Percentiles rank a stretch among this genome's conserved stretches.
Conservation (phyloP, 2,797 vertebrate genomes). For the Monodelphis domestica region DNA sequence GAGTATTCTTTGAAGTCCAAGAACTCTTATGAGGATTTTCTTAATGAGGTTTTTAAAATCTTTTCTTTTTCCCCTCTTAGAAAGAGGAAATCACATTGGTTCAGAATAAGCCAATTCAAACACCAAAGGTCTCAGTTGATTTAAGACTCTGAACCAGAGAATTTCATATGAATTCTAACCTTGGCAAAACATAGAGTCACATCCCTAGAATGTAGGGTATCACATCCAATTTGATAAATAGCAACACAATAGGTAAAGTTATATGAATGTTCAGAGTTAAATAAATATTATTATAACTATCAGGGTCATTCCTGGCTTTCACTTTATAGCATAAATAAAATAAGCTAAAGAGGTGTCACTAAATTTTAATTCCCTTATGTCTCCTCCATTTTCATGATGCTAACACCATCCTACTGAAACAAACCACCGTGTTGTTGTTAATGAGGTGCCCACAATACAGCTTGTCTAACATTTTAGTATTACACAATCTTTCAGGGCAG, state of each 20-base stretch:
- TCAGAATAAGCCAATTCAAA: slow-evolving; percentile 43
- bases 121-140: slow-evolving; percentile 41
- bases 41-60: slow-evolving; percentile 59
- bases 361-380: slow-evolving; percentile 51
- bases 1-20: slow-evolving; percentile 26
- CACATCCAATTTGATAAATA: slow-evolving; percentile 44
- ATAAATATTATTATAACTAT: slow-evolving; percentile 53
- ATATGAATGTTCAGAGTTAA: slow-evolving; percentile 44
- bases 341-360: slow-evolving; percentile 26
- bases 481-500: slow-evolving; percentile 10
- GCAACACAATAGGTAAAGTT: slow-evolving; percentile 30
- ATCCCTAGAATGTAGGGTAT: slow-evolving; percentile 30
- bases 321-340: slow-evolving; percentile 46
- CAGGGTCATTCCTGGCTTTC: neutral
- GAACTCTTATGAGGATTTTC: slow-evolving; percentile 53
- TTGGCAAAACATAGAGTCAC: slow-evolving; percentile 10
- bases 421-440: slow-evolving; percentile 36
- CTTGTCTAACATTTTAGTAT: slow-evolving; percentile 29
- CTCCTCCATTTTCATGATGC: slow-evolving; percentile 25
- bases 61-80: neutral
- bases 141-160: slow-evolving; percentile 36
- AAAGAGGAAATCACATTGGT: slow-evolving; percentile 56
- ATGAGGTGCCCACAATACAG: slow-evolving; percentile 19
- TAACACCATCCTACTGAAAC: slow-evolving; percentile 32
- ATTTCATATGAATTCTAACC: slow-evolving; percentile 43